These are phyloP conservation scores for Hycleus phaleratus DNA, from an alignment of 1,140 invertebrate species.

Conservation along the genomic window DNA sequence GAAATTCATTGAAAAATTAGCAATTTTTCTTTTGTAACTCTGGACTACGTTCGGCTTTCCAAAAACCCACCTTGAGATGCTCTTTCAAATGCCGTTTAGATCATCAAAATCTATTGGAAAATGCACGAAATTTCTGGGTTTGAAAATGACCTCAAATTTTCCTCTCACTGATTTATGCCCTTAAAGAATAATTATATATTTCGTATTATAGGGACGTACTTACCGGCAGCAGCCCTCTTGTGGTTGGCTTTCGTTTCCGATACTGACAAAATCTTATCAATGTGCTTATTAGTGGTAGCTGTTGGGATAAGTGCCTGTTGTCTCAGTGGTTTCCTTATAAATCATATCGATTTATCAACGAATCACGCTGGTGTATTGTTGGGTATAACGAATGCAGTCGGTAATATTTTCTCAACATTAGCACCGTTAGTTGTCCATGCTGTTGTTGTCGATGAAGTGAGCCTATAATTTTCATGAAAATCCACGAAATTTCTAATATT, in stretches of 20 bases:
- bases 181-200: too few species aligned
- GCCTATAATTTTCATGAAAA: slow-evolving; percentile 13
- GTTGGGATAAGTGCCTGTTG: slow-evolving; percentile 67
- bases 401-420: slow-evolving; percentile 61
- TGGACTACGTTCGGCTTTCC: too few species aligned
- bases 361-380: slow-evolving; percentile 60
- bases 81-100: too few species aligned
- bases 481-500: background rate
- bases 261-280: slow-evolving; percentile 36
- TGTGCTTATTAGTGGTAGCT: slow-evolving; percentile 53
- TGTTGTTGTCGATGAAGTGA: slow-evolving; percentile 55
- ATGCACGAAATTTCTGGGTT: too few species aligned
- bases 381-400: slow-evolving; percentile 65
- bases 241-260: background rate
- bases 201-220: background rate
- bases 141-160: too few species aligned
- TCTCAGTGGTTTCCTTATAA: slow-evolving; percentile 56
- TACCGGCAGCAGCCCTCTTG: slow-evolving; percentile 1
- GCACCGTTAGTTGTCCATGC: slow-evolving; percentile 55
- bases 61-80: too few species aligned
- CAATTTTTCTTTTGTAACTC: too few species aligned
- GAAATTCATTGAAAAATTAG: too few species aligned
- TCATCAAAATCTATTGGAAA: too few species aligned
- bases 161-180: too few species aligned
- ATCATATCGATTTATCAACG: slow-evolving; percentile 62